Conservation (phyloP, 2,888 invertebrate species). For the Apotomis turbidana region DNA sequence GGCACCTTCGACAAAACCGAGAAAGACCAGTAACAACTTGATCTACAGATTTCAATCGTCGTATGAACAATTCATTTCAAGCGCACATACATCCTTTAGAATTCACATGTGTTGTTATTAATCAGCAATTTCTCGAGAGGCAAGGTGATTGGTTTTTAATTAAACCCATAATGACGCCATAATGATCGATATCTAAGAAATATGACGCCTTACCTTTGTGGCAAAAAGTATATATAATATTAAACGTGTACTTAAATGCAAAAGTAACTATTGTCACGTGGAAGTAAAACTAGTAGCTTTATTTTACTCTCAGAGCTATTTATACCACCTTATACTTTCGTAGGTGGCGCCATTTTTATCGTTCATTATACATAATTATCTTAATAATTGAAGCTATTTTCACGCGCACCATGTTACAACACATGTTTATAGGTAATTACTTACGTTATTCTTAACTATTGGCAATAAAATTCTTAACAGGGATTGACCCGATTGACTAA, state of each 20-base stretch:
- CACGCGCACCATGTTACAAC: too few relatives aligned
- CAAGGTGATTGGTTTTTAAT: conserved; percentile 35
- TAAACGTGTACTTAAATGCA: background rate
- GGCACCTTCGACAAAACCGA: conserved; percentile 15
- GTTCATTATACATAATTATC: too few relatives aligned
- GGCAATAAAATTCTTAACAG: too few relatives aligned
- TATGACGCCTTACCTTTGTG: conserved; percentile 6
- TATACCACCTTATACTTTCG: too few relatives aligned
- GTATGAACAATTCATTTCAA: background rate
- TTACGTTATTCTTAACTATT: too few relatives aligned
- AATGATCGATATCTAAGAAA: conserved; percentile 21
- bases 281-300: conserved; percentile 1
- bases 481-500: too few relatives aligned
- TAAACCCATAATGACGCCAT: conserved; percentile 20
- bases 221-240: conserved; percentile 8
- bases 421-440: too few relatives aligned
- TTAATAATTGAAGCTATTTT: too few relatives aligned
- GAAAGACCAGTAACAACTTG: conserved; percentile 18
- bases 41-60: background rate
- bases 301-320: too few relatives aligned
- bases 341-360: too few relatives aligned
- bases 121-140: conserved; percentile 22
- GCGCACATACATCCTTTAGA: background rate
- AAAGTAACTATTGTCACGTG: background rate
- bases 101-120: background rate